These are phyloP conservation scores for Formica exsecta DNA, from an alignment of 1,140 invertebrate species.

Conservation along the genomic window DNA sequence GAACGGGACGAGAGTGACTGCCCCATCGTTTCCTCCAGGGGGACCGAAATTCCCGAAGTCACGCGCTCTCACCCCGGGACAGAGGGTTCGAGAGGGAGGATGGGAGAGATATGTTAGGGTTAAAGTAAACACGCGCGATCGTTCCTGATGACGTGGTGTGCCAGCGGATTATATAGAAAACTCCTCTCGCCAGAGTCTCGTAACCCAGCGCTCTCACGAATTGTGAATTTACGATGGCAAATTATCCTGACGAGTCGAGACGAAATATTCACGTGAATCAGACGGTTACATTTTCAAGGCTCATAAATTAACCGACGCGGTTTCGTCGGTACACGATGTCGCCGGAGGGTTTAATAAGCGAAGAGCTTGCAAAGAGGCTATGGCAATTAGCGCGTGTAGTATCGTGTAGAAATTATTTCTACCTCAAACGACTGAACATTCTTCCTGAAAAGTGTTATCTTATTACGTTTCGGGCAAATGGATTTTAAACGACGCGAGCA, in stretches of 20 bases:
- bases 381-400: conserved; percentile 25
- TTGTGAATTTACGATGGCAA: conserved; percentile 35
- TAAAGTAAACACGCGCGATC: too few species aligned
- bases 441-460: conserved; percentile 29
- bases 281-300: conserved; percentile 34
- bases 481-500: conserved; percentile 15
- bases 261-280: conserved; percentile 35
- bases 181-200: conserved; percentile 9
- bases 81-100: neutral
- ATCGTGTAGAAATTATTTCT: conserved; percentile 48
- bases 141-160: too few species aligned
- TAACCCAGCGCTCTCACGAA: neutral
- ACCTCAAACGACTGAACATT: conserved; percentile 35
- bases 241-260: conserved; percentile 34
- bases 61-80: conserved; percentile 5
- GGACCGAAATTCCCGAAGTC: conserved; percentile 48
- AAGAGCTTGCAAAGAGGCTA: conserved; percentile 26
- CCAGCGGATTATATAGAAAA: neutral
- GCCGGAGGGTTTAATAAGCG: conserved; percentile 51
- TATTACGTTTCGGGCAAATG: neutral
- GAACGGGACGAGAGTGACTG: conserved; percentile 31
- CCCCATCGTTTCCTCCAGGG: conserved; percentile 10
- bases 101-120: neutral
- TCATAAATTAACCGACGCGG: conserved; percentile 55
- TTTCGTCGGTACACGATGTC: conserved; percentile 35